These are phyloP conservation scores for Coilia nasus DNA, from an alignment of 2,797 vertebrate species.

Conservation along the genomic window DNA sequence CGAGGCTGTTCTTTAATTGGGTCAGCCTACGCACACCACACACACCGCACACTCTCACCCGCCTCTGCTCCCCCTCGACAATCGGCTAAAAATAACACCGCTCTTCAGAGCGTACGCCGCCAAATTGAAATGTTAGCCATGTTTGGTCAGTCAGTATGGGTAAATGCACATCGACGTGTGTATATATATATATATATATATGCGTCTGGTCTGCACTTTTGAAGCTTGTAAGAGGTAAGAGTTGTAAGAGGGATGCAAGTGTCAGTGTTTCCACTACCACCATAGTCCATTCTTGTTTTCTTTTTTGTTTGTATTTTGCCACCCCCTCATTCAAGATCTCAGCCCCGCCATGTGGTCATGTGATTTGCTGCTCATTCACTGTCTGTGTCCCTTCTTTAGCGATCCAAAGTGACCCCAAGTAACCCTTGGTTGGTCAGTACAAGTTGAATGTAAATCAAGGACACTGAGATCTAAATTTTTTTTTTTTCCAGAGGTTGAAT, in stretches of 20 bases:
- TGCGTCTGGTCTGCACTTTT: neutral
- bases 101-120: neutral
- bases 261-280: no score
- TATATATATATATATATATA: no score
- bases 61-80: neutral
- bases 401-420: constrained; percentile 6
- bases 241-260: no score
- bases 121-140: neutral
- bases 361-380: neutral
- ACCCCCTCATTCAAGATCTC: neutral
- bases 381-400: constrained; percentile 37
- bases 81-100: constrained; percentile 2
- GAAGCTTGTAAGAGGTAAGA: no score
- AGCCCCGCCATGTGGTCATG: neutral
- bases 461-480: neutral
- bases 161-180: neutral
- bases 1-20: neutral
- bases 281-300: neutral
- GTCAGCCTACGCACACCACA: neutral
- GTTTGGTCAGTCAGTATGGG: neutral
- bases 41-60: neutral
- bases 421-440: neutral
- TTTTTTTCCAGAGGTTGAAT: neutral
- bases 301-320: no score
- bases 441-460: constrained; percentile 28